These are phyloP conservation scores for Pentalonia nigronervosa DNA, from an alignment of 1,140 invertebrate genomes.

Conservation along the genomic window DNA sequence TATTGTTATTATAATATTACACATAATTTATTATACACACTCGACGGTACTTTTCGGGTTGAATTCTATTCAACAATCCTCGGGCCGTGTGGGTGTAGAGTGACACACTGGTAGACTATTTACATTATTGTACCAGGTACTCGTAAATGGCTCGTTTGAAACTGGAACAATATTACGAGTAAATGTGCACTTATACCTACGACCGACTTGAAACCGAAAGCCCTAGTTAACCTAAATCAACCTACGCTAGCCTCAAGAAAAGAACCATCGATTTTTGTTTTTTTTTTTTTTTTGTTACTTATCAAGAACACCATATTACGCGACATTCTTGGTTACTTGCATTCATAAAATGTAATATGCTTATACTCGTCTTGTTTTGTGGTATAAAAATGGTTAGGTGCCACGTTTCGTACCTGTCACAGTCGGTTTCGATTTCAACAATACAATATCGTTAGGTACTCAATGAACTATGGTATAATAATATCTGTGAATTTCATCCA, in stretches of 20 bases:
- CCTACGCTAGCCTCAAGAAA: neutral
- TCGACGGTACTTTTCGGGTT: neutral
- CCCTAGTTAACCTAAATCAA: too few species aligned
- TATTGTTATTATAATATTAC: neutral
- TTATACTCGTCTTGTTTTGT: too few species aligned
- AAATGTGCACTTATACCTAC: neutral
- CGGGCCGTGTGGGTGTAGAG: neutral
- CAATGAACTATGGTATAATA: neutral
- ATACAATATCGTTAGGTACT: too few species aligned
- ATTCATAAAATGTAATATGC: too few species aligned
- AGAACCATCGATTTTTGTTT: neutral
- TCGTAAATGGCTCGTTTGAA: neutral
- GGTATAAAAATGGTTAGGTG: too few species aligned
- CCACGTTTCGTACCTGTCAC: too few species aligned
- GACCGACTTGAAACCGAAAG: neutral
- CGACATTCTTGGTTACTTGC: too few species aligned
- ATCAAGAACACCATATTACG: neutral
- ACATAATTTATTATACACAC: too few species aligned
- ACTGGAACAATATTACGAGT: neutral
- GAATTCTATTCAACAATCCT: neutral
- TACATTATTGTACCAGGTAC: neutral
- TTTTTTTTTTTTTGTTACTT: neutral
- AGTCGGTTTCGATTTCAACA: too few species aligned
- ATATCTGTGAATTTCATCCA: neutral
- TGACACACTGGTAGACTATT: neutral